A percentile compares a stretch with the other conserved stretches of the same genome.
Conservation (phyloP, 2,797 vertebrate species). For the Tinamus major region DNA sequence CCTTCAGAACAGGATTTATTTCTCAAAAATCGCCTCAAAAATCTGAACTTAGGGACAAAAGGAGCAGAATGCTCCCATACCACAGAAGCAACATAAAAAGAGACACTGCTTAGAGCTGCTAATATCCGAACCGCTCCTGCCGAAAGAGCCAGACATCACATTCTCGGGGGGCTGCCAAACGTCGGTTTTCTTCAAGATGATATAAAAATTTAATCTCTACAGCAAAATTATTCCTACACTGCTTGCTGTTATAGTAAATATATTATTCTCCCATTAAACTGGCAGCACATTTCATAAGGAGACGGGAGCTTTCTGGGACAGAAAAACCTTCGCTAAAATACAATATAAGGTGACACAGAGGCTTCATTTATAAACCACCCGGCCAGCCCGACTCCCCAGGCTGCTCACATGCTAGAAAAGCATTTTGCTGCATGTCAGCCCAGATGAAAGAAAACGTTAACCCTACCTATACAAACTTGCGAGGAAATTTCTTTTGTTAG, state of each 20-base stretch:
- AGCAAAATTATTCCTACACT: constrained; percentile 44
- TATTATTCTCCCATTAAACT: not conserved
- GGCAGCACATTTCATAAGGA: constrained; percentile 11
- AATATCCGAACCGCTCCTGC: not conserved
- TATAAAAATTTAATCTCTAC: constrained; percentile 53
- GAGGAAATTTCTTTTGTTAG: not conserved
- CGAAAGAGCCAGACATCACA: not conserved
- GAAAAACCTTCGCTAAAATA: constrained; percentile 1
- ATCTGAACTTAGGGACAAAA: not conserved
- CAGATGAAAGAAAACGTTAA: not conserved
- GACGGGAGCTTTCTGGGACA: not conserved
- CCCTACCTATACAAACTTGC: not conserved
- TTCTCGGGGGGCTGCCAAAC: not conserved
- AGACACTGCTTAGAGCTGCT: not conserved
- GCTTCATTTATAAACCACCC: not conserved
- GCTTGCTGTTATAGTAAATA: constrained; percentile 37
- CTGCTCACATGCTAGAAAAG: not conserved
- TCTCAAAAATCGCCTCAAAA: not conserved
- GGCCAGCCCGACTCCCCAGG: not conserved
- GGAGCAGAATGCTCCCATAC: not conserved
- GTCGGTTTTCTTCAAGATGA: constrained; percentile 23
- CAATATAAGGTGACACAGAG: not conserved
- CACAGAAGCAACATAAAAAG: not conserved
- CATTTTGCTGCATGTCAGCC: not conserved
- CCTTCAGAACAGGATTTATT: not conserved